These are phyloP conservation scores for Capitulum mitella DNA, from an alignment of 2,888 invertebrate genomes.

Conservation along the genomic window DNA sequence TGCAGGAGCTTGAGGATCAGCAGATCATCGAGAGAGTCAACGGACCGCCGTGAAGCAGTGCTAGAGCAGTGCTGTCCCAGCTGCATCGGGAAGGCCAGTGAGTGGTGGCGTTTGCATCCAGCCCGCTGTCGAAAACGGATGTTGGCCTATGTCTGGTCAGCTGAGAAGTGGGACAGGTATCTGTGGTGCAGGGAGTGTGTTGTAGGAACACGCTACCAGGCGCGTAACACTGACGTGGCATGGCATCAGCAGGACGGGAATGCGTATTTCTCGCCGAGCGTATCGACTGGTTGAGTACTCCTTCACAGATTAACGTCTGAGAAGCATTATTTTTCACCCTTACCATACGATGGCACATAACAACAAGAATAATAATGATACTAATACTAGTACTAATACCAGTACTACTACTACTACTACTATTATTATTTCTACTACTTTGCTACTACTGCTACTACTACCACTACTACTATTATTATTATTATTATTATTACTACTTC, in stretches of 20 bases:
- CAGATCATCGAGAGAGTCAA: background rate
- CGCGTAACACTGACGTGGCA: background rate
- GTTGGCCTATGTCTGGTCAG: background rate
- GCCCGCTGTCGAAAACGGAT: no score
- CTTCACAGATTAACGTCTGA: background rate
- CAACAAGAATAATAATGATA: no score
- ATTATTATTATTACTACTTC: no score
- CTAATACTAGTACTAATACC: no score
- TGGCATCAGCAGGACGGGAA: background rate
- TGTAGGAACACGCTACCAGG: background rate
- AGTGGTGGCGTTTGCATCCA: no score
- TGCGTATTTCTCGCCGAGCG: background rate
- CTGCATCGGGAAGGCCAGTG: no score
- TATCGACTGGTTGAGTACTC: background rate
- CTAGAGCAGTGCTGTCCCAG: no score
- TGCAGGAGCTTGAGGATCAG: background rate
- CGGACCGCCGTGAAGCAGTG: background rate
- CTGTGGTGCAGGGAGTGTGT: background rate
- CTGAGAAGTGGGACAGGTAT: background rate
- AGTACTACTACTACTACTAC: no score
- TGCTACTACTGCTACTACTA: background rate
- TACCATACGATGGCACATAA: no score
- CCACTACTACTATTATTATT: no score
- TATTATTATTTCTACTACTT: no score
- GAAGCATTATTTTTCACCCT: no score